phyloP scores from a whole-genome alignment of 92 coral and sea anemone species.

The Nematostella vectensis region DNA sequence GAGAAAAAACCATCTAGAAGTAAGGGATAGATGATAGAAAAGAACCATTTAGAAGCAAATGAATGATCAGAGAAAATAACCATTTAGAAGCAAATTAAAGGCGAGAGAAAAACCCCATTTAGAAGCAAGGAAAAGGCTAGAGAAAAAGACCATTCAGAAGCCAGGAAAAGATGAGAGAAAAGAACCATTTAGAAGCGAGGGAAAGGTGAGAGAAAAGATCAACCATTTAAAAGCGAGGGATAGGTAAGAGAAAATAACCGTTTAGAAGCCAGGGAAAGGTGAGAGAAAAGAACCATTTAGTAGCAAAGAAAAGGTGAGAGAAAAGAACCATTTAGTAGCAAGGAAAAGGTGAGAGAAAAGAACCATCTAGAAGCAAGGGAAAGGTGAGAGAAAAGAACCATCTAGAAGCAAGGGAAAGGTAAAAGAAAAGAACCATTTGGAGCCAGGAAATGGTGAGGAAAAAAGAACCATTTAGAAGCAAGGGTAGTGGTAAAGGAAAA shows the following conservation, averaged over 20 bases:
- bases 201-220: conserved; percentile 34
- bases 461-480: neutral
- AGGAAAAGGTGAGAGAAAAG: conserved; percentile 31
- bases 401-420: neutral
- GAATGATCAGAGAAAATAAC: conserved; percentile 6
- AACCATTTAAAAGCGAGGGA: neutral
- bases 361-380: conserved; percentile 41
- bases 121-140: neutral
- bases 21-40: conserved; percentile 47
- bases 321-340: too few species aligned
- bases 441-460: conserved; percentile 55
- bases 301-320: neutral
- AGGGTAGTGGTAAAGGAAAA: too few species aligned
- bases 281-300: conserved; percentile 1
- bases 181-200: conserved; percentile 46
- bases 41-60: neutral
- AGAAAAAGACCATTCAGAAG: too few species aligned
- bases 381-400: conserved; percentile 29
- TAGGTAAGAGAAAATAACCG: conserved; percentile 11
- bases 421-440: conserved; percentile 21
- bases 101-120: conserved; percentile 16
- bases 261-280: conserved; percentile 59
- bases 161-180: conserved; percentile 27
- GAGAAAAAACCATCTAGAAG: conserved; percentile 32
- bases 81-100: conserved; percentile 45